Conservation (phyloP, 1,140 invertebrate genomes). For the Acromyrmex echinatior region DNA sequence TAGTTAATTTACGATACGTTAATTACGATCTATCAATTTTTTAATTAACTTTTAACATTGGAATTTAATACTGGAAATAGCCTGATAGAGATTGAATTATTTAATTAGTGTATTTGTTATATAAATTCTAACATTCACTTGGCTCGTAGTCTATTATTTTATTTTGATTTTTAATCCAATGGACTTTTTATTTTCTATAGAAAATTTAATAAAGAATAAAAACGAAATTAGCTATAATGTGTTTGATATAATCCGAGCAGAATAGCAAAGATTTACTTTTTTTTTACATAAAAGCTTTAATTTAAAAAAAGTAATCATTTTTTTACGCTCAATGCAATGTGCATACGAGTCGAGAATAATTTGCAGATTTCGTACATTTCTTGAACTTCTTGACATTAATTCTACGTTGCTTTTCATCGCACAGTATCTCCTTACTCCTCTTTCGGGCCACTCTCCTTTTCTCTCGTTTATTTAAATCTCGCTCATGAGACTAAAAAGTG, state of each 20-base stretch:
- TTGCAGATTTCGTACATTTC: slow-evolving; percentile 11
- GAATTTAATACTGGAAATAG: no score
- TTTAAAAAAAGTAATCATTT: not conserved
- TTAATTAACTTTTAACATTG: no score
- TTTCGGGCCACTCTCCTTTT: not conserved
- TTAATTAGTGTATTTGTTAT: not conserved
- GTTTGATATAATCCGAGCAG: not conserved
- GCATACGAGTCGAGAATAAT: not conserved
- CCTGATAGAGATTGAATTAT: no score
- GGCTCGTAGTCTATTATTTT: not conserved
- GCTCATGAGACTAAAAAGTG: slow-evolving; percentile 67
- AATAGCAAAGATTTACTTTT: not conserved
- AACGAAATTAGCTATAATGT: not conserved
- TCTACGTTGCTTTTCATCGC: slow-evolving; percentile 21
- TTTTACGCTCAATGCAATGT: not conserved
- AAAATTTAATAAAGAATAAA: not conserved
- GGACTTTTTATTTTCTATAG: no score
- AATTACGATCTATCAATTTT: no score
- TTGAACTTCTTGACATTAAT: slow-evolving; percentile 34
- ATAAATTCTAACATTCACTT: not conserved
- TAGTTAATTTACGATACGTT: no score
- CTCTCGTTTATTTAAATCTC: slow-evolving; percentile 69
- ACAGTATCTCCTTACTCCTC: not conserved
- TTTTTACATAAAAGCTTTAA: not conserved
- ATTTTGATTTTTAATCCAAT: not conserved